These are phyloP conservation scores for Euphydryas editha DNA, from an alignment of 2,888 invertebrate species.

Conservation along the genomic window DNA sequence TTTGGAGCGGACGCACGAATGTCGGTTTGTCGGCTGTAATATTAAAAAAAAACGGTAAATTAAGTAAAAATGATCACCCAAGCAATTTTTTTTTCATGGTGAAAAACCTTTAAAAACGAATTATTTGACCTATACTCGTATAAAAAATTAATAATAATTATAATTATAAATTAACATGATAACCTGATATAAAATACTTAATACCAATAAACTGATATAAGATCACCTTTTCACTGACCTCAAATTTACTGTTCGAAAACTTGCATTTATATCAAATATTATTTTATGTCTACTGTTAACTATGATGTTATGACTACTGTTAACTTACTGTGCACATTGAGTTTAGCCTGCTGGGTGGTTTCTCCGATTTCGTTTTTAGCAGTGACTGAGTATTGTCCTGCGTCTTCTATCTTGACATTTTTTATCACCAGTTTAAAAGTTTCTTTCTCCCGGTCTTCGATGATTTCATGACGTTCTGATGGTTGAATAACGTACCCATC, in stretches of 20 bases:
- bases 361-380: constrained; percentile 92
- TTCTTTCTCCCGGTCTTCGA: constrained; percentile 85
- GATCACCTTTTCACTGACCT: too few species aligned
- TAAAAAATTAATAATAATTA: too few species aligned
- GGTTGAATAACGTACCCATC: constrained; percentile 85
- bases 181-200: too few species aligned
- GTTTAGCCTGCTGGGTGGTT: constrained; percentile 85
- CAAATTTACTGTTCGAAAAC: too few species aligned
- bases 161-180: too few species aligned
- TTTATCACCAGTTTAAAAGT: constrained; percentile 89
- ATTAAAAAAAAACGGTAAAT: background rate
- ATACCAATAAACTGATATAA: too few species aligned
- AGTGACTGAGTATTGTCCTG: constrained; percentile 89
- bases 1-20: constrained; percentile 88
- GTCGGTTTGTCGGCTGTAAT: constrained; percentile 88
- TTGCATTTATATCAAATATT: background rate
- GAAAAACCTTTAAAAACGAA: too few species aligned
- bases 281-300: background rate
- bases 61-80: too few species aligned
- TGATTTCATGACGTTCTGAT: constrained; percentile 82
- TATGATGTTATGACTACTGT: background rate
- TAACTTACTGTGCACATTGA: constrained; percentile 89
- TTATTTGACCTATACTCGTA: too few species aligned
- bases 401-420: constrained; percentile 88
- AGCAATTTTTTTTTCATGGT: too few species aligned